Evolutionary conservation across 2,113 vertebrate species (phyloP).

Genomic region (Marmota flaviventris): DNA sequence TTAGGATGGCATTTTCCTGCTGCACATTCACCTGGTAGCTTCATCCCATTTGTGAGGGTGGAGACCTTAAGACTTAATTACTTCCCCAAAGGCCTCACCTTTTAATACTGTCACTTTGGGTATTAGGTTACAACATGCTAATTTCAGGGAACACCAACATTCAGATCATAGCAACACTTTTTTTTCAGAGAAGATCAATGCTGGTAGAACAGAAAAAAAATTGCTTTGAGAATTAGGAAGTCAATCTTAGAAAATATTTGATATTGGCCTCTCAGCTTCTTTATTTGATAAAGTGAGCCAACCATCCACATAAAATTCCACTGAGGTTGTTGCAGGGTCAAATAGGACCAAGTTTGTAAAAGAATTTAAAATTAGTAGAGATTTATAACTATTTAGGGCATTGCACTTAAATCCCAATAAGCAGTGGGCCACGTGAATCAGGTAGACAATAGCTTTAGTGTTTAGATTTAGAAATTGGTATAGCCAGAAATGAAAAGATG

Average conservation of each 20-base stretch:
- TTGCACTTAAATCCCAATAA: conserved; percentile 17
- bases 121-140: background rate
- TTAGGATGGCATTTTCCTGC: background rate
- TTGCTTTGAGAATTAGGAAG: background rate
- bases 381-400: background rate
- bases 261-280: background rate
- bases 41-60: background rate
- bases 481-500: background rate
- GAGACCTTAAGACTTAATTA: background rate
- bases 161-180: background rate
- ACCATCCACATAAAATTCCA: background rate
- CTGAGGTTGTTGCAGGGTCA: background rate
- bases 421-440: background rate
- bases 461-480: conserved; percentile 49
- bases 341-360: conserved; percentile 31
- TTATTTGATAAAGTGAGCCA: background rate
- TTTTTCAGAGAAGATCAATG: background rate
- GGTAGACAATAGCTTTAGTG: background rate
- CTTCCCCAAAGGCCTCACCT: background rate
- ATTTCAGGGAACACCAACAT: background rate
- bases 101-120: background rate
- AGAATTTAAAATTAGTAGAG: background rate
- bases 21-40: background rate
- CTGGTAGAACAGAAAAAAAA: background rate
- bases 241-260: conserved; percentile 28